Percentiles rank a stretch among this genome's conserved stretches.
Evolutionary conservation across 2,113 vertebrate species (phyloP).

Genomic region (Ciconia stormi): DNA sequence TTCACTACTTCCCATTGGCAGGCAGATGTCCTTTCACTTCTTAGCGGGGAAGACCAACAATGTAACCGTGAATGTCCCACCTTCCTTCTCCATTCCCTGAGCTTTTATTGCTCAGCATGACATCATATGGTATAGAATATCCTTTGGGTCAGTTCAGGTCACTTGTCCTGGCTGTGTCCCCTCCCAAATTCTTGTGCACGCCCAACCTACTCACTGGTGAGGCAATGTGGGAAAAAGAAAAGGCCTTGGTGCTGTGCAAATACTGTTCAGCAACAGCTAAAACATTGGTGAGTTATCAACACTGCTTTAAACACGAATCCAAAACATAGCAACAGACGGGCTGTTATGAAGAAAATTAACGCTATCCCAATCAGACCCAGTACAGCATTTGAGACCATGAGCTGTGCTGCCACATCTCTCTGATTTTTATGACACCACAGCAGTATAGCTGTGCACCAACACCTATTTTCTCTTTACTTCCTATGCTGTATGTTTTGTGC

Average conservation of each 20-base stretch:
- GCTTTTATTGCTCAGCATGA: not conserved
- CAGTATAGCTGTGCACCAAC: not conserved
- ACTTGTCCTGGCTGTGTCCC: not conserved
- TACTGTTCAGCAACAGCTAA: not conserved
- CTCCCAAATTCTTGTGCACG: not conserved
- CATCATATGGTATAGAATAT: not conserved
- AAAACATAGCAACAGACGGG: rapidly evolving
- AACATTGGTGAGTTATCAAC: rapidly evolving
- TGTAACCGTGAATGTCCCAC: not conserved
- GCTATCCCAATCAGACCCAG: not conserved
- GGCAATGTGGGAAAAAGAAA: not conserved
- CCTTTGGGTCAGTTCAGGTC: not conserved
- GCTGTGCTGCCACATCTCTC: not conserved
- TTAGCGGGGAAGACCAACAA: not conserved
- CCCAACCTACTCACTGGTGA: not conserved
- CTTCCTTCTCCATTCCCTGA: not conserved
- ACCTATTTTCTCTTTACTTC: not conserved
- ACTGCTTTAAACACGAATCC: not conserved
- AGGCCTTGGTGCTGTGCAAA: not conserved
- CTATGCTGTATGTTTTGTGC: not conserved
- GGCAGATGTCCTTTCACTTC: not conserved
- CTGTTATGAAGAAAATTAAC: not conserved
- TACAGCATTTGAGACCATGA: not conserved
- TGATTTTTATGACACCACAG: not conserved
- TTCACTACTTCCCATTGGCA: not conserved